A percentile compares a stretch with the other conserved stretches of the same genome.
Evolutionary conservation across 2,888 invertebrate genomes (phyloP).

Genomic region (Bellardia bayeri): DNA sequence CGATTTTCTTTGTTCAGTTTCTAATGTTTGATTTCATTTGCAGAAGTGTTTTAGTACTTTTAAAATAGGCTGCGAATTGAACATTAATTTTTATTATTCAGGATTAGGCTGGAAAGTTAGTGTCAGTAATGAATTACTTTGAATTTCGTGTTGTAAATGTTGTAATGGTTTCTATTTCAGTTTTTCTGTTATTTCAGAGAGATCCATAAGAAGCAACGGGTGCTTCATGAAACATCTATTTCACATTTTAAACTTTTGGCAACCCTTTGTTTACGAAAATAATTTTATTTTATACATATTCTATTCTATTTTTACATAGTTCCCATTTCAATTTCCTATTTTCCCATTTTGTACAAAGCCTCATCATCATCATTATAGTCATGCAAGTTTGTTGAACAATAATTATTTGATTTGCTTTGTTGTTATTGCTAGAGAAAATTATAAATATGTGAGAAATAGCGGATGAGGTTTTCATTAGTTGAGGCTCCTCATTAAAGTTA

Average conservation of each 20-base stretch:
- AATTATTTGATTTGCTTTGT: conserved; percentile 3
- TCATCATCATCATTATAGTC: neutral
- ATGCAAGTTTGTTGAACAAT: conserved; percentile 1
- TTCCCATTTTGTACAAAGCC: neutral
- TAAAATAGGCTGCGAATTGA: too few relatives aligned
- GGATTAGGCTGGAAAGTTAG: too few relatives aligned
- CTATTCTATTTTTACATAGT: conserved; percentile 26
- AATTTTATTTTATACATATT: neutral
- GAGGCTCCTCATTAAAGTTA: conserved; percentile 24
- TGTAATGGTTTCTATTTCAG: too few relatives aligned
- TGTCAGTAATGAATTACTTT: too few relatives aligned
- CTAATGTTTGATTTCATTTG: too few relatives aligned
- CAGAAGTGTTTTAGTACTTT: too few relatives aligned
- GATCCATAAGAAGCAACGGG: too few relatives aligned
- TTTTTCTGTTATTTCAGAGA: too few relatives aligned
- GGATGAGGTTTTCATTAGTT: conserved; percentile 50
- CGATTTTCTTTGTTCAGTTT: too few relatives aligned
- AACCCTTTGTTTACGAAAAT: neutral
- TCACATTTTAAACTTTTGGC: neutral
- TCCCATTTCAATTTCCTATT: conserved; percentile 32
- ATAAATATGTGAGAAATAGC: neutral
- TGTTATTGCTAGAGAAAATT: conserved; percentile 4
- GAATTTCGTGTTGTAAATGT: too few relatives aligned
- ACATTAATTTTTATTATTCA: too few relatives aligned
- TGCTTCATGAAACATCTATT: too few relatives aligned